Base-by-base conservation (phyloP, 2,888 invertebrate species). In the Erebia epiphron region DNA sequence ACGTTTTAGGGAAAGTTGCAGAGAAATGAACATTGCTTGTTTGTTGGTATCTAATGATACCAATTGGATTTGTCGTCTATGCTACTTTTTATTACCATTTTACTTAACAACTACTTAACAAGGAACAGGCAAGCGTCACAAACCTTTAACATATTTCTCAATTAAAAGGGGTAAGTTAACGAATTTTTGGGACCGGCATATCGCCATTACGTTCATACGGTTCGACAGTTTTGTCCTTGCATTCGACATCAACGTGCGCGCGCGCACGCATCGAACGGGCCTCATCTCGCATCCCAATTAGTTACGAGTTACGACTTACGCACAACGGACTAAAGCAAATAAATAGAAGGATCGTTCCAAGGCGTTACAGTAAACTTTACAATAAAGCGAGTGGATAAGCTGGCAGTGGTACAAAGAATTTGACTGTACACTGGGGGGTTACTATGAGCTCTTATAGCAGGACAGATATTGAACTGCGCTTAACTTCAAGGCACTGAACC, bases 231-330 rank as follows among this genome's bases (percentile, higher is more conserved):
- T 57, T 80, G 81, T 83, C 85, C 87, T 86, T 87, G 86, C 79
- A 79, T 83, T 79, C 86, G 87, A 90, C 88, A 87, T 89, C 86
- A 89, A 88, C 89, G 86, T 80, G 86, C 87, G 85, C 86, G 86
- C 87, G 85, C 86, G 83, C 83, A 80, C 76, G 72, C 70, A 68
- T 71, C 81, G 83, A 82, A 79, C 78, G 80, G 79, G 81, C 70
- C 82, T 83, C 77, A 83, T 83, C 85, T 82, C 82, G 90, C 88
- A 91, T 92, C 84, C 84, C 85, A 91, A 91, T 90, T 86, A 89
- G 75, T 67, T 69, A 75, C 77, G 76, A 70, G 35, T 35, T 35
- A 35, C 35, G 35, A 35, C 7, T 35, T 35, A 35, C 35, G 35
- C 35, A 77, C 78, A 18, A 46, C 54, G 18, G 18, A 54, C 54